phyloP scores from a whole-genome alignment of 2,888 invertebrate genomes.

The Ametastegia equiseti region DNA sequence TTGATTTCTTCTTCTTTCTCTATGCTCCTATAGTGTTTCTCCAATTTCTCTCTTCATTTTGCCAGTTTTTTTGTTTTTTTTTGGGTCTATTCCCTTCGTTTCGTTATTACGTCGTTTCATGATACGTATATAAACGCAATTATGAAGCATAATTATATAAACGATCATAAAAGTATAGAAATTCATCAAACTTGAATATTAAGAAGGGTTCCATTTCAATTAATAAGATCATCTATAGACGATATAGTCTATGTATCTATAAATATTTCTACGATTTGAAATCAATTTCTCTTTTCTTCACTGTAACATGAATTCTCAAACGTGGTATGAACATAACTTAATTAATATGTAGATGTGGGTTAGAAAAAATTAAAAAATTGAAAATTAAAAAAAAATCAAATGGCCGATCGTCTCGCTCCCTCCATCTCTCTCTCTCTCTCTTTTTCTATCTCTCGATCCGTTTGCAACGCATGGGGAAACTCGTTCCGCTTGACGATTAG shows the following conservation, averaged over 20 bases:
- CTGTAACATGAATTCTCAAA: not conserved
- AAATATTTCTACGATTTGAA: not conserved
- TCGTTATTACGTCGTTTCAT: no score
- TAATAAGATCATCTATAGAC: not conserved
- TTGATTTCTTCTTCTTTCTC: no score
- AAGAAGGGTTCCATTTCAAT: not conserved
- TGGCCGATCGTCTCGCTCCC: not conserved
- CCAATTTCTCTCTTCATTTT: no score
- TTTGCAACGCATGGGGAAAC: constrained; percentile 35
- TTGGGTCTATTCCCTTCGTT: no score
- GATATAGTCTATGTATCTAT: not conserved
- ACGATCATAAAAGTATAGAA: not conserved
- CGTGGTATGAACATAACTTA: not conserved
- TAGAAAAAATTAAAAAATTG: not conserved
- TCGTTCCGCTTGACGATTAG: constrained; percentile 20
- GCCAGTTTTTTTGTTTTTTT: no score
- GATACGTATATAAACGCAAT: not conserved
- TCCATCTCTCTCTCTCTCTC: not conserved
- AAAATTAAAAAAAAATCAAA: not conserved
- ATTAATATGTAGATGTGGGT: no score
- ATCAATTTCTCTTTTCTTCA: not conserved
- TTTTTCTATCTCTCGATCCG: not conserved
- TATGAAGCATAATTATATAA: not conserved
- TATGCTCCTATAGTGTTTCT: no score
- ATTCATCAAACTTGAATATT: not conserved